These are phyloP conservation scores for Anguilla marmorata DNA, from an alignment of 2,797 vertebrate species.

Conservation along the genomic window DNA sequence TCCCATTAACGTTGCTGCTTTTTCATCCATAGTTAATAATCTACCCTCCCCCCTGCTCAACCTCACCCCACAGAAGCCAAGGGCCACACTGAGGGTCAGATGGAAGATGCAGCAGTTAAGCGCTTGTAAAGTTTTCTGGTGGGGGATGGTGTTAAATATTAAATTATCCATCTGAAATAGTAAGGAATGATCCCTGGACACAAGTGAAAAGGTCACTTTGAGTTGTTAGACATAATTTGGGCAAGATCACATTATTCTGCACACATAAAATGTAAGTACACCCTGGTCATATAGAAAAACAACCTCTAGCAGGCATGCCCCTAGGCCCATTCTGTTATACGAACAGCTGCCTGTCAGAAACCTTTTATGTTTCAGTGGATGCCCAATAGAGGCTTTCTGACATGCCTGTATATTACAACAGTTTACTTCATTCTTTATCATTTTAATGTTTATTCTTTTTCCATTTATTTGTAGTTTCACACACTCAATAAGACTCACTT, in stretches of 20 bases:
- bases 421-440: too few species aligned
- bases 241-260: neutral
- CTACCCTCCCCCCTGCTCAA: slow-evolving; percentile 40
- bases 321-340: too few species aligned
- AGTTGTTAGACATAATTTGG: neutral
- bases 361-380: too few species aligned
- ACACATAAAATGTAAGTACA: too few species aligned
- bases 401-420: too few species aligned
- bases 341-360: too few species aligned
- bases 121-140: neutral
- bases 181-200: neutral
- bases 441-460: too few species aligned
- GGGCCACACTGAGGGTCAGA: neutral
- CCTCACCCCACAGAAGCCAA: neutral
- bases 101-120: slow-evolving; percentile 30
- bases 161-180: neutral
- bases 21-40: slow-evolving; percentile 58
- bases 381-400: too few species aligned
- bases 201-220: neutral
- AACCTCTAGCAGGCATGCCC: neutral
- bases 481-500: too few species aligned
- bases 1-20: slow-evolving; percentile 50
- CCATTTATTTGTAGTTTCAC: too few species aligned
- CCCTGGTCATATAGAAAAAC: neutral
- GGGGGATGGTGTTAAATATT: neutral